Percentiles rank a stretch among this genome's conserved stretches.
phyloP scores from a whole-genome alignment of 2,113 vertebrate genomes.

The Siniperca knerii region DNA sequence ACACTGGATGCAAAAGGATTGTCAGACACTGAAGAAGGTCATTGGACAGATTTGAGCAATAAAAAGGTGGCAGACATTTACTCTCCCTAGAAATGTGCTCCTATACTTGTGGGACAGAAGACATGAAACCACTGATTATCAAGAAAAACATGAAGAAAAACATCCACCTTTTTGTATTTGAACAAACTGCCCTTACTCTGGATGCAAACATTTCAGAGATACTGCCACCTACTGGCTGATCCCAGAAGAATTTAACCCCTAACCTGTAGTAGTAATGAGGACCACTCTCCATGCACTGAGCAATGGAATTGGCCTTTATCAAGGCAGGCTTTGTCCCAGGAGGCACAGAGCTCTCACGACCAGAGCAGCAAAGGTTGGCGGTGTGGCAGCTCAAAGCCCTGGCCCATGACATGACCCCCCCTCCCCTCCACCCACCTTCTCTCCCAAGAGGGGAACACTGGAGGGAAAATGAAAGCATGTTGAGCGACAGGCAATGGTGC shows the following conservation, averaged over 20 bases:
- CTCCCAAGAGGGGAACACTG: conserved; percentile 41
- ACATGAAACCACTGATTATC: not conserved
- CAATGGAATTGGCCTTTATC: conserved; percentile 51
- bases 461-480: conserved; percentile 70
- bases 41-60: conserved; percentile 19
- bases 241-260: conserved; percentile 56
- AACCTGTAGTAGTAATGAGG: conserved; percentile 57
- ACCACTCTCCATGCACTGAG: conserved; percentile 40
- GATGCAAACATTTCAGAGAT: conserved; percentile 24
- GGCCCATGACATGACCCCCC: conserved; percentile 38
- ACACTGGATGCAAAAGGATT: not conserved
- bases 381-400: conserved; percentile 47
- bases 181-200: not conserved
- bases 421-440: conserved; percentile 19
- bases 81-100: not conserved
- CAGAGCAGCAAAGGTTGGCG: conserved; percentile 51
- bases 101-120: not conserved
- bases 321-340: conserved; percentile 71
- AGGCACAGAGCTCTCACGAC: conserved; percentile 52
- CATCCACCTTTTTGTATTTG: not conserved
- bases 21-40: conserved; percentile 15
- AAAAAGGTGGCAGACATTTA: not conserved
- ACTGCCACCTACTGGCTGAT: conserved; percentile 17
- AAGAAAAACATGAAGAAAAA: not conserved
- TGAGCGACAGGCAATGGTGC: conserved; percentile 71